Percentiles rank a stretch among this genome's conserved stretches.
These are phyloP conservation scores for Diacarnus erythraeanus DNA, from an alignment of 37 sponge, comb jelly and placozoan genomes.

Conservation along the genomic window DNA sequence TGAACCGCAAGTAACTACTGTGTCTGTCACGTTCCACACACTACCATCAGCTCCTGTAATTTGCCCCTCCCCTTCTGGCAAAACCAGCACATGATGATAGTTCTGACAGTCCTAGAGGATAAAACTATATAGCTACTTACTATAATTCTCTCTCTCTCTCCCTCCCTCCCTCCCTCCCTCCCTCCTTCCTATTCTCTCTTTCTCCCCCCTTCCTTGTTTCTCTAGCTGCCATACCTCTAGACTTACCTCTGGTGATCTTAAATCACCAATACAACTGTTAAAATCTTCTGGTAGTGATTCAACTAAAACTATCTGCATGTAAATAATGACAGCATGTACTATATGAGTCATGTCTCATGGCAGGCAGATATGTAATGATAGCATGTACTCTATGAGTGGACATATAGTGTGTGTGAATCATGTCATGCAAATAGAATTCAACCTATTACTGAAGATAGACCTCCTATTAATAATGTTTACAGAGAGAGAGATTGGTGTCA, in stretches of 20 bases:
- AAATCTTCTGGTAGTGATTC: background rate
- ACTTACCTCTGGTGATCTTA: too few species aligned
- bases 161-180: slow-evolving; percentile 1
- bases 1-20: background rate
- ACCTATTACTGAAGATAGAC: too few species aligned
- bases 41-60: background rate
- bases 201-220: background rate
- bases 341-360: too few species aligned
- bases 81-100: background rate
- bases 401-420: too few species aligned
- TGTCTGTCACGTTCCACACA: background rate
- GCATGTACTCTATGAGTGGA: too few species aligned
- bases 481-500: too few species aligned
- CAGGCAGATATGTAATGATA: too few species aligned
- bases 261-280: too few species aligned
- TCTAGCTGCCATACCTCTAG: background rate
- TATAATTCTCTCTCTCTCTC: background rate
- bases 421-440: too few species aligned
- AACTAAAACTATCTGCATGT: background rate
- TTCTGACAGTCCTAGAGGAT: background rate
- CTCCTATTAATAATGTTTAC: too few species aligned
- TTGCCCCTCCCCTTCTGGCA: background rate
- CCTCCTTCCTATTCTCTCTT: background rate
- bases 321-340: background rate
- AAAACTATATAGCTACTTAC: background rate